Base-by-base conservation (phyloP, 2,888 invertebrate species). In the Orthosia gracilis region DNA sequence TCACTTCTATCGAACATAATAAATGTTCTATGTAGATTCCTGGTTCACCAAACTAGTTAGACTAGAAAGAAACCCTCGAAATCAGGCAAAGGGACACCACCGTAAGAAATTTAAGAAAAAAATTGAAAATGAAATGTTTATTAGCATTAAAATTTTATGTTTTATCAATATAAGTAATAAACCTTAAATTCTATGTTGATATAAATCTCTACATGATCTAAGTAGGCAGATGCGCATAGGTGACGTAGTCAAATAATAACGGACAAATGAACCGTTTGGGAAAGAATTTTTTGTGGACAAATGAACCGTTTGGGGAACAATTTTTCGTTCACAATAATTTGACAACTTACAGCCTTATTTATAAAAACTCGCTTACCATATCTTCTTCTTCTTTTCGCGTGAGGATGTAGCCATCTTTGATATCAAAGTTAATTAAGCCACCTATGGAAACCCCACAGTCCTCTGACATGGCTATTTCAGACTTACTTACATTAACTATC, bases 101-200 rank as follows among this genome's bases (percentile, higher is more conserved):
- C 4, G 0, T 31, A 62, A 4, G 3, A 66, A 75, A 23, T 21
- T 65, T 76, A 65, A 55, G 9, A 40, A 45, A 40, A 31, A 82
- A 73, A 82, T n/a, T 54, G 23, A 3, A 26, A 26, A 31, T 31
- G 4, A 50, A 82, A 65, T 77, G 58, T 80, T 82, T 78, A 80
- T 58, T 80, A 40, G 45, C 18, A 49, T 68, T 45, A 47, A 21
- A 67, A 49, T 61, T 5, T 40, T n/a, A 61, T 18, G 15, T 52
- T 74, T 66, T 11, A 59, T 55, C 21, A 59, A 52, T 62, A 55
- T 40, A 63, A 49, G 47, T 57, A 73, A 57, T 76, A 69, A 77
- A 78, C 73, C 69, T 55, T 73, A 26, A 50, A 59, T 5, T 45
- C 31, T 50, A 77, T n/a, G 55, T 26, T 69, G 68, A 64, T 45